A percentile compares a stretch with the other conserved stretches of the same genome.
These are phyloP conservation scores for Perca fluviatilis DNA, from an alignment of 2,113 vertebrate genomes.

Conservation along the genomic window DNA sequence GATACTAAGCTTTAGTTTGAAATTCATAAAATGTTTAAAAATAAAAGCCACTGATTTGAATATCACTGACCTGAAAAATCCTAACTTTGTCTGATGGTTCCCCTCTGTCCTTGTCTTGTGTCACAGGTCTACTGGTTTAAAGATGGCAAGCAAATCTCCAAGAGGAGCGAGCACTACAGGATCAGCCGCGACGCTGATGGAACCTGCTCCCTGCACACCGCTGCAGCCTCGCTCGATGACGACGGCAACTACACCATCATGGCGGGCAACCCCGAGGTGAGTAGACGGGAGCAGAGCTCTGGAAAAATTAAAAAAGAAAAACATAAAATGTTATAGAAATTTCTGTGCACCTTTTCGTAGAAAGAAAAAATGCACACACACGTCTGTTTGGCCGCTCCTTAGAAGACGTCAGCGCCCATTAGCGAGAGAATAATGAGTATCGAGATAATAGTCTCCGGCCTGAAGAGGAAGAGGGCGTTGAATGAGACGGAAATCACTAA, in stretches of 20 bases:
- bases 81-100: not conserved
- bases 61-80: not conserved
- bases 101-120: not conserved
- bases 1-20: not conserved
- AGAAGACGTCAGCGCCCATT: constrained; percentile 23
- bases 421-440: constrained; percentile 40
- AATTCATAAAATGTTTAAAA: too few species aligned
- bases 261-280: constrained; percentile 95
- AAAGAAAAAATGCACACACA: not conserved
- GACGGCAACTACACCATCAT: constrained; percentile 99
- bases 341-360: not conserved
- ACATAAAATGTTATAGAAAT: too few species aligned
- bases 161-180: constrained; percentile 94
- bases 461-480: constrained; percentile 65
- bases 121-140: constrained; percentile 98
- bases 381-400: not conserved
- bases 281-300: not conserved
- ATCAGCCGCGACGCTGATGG: constrained; percentile 92
- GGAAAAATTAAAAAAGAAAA: not conserved
- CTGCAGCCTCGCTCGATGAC: constrained; percentile 92
- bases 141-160: constrained; percentile 99
- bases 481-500: constrained; percentile 64
- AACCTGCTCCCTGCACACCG: constrained; percentile 92
- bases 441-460: constrained; percentile 46
- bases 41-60: not conserved